phyloP scores from a whole-genome alignment of 2,113 vertebrate genomes.

The Aspidoscelis tigris region DNA sequence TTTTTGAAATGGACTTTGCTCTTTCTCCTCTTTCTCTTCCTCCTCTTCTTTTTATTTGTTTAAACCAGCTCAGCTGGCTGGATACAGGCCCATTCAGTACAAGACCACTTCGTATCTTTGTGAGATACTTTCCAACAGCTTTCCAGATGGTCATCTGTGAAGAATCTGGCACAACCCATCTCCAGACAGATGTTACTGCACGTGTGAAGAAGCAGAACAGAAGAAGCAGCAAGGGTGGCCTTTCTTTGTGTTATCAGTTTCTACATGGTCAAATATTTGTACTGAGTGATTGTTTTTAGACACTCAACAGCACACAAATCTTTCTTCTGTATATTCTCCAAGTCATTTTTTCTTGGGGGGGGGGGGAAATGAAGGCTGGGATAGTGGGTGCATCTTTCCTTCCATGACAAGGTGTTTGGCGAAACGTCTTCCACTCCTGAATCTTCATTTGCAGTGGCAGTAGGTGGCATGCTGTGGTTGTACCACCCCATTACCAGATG shows the following conservation, averaged over 20 bases:
- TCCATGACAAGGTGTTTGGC: no score
- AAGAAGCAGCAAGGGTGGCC: constrained; percentile 35
- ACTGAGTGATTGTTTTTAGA: no score
- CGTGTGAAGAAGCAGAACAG: constrained; percentile 53
- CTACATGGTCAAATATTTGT: neutral
- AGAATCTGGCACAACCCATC: constrained; percentile 53
- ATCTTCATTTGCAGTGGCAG: no score
- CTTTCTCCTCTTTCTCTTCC: neutral
- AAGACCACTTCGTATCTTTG: neutral
- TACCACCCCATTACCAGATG: no score
- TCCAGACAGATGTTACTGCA: constrained; percentile 41
- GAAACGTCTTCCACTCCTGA: no score
- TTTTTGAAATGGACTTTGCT: no score
- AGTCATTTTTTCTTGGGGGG: no score
- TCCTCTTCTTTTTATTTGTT: neutral
- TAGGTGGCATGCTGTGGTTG: no score
- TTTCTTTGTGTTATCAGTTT: neutral
- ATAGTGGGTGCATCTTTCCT: neutral
- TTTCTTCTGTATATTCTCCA: neutral
- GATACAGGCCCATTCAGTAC: neutral
- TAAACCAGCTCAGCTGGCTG: neutral
- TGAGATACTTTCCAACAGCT: constrained; percentile 51
- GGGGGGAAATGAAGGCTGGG: neutral
- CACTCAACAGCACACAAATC: neutral
- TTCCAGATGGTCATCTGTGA: constrained; percentile 63